Evolutionary conservation across 2,113 vertebrate genomes (phyloP), one percentile per base, ranked within the genome.

Genomic region (Euleptes europaea): DNA sequence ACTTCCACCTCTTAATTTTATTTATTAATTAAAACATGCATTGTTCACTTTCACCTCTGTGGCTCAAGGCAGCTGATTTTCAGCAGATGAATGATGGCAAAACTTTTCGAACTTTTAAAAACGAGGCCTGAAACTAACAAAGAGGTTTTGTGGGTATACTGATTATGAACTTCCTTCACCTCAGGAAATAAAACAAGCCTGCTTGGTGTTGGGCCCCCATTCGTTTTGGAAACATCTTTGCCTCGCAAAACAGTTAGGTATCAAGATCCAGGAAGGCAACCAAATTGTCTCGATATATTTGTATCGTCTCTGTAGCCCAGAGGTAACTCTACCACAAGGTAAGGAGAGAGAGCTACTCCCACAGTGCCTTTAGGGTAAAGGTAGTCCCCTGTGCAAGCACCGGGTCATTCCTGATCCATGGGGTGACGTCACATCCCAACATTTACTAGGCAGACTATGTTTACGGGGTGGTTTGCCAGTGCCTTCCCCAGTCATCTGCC

Each of bases 51-150:
- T 23, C 21, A 60, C 57, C 4, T 5, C 57, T 23, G 17, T 60
- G 57, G 21, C 57, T 60, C 57, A 21, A 60, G 57, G 21, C 57
- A 54, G 51, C 51, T 82, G 47, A 73, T 73, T 82, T 40, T 33
- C 42, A 49, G 5, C 57, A 33, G 31, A n/a, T 31, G 4, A n/a
- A n/a, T 60, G 21, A 35, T 67, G n/a, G 31, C n/a, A 84, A 75
- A 49, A 17, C 72, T 6, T 72, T 83, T 33, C 33, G 38, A 78
- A 42, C n/a, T 60, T 83, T 49, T 83, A 66, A 31, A 44, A 78
- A 78, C 72, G 66, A 66, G 17, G 57, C 44, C 76, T 83, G 71
- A 83, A 83, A 84, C 73, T 51, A 76, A 67, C 57, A 76, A 76
- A n/a, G 57, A 76, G 35, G 72, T 66, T 80, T 84, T 84, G 82